Base-by-base conservation (phyloP, 2,113 vertebrate species). In the Dipodomys spectabilis region DNA sequence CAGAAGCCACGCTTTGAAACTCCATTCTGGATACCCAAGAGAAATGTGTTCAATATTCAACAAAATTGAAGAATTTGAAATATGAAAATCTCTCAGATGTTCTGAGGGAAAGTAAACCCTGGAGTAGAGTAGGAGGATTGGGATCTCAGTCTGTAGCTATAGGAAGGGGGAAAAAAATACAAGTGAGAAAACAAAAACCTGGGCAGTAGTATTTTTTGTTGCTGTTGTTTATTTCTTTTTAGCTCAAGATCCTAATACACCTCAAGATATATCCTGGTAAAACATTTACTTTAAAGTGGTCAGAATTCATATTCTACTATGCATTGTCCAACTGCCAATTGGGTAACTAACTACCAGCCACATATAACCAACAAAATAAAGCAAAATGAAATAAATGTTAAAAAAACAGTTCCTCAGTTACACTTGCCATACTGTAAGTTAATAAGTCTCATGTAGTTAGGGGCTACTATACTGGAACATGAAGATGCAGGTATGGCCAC, bases 71-170 rank as follows among this genome's bases (percentile, higher is more conserved):
- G 65, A 93, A 85, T 90, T 20, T 91, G 83, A 88, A 96, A 94
- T 95, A 53, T 57, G 73, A 91, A 94, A 96, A 86, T 86, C 64
- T 91, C 94, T 96, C 77, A 88, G 86, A 93, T 95, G 73, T 91
- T 94, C 77, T 79, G 23, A 87, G 49, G 84, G 83, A 91, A 67
- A 94, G 68, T 89, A 96, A 94, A 90, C 87, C 93, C 86, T 79
- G 44, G 64, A 30, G 77, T 67, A 77, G 73, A 95, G 68, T 87
- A 80, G 82, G 79, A 94, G 71, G 86, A 86, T 91, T 95, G 94
- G 73, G 68, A 88, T 82, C 84, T 93, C 86, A 95, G 69, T 83
- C 78, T 94, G 74, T 1, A 95, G 57, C 79, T 90, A 64, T 30
- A 60, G 8, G 45, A 57, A 13, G 3, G 53, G 53, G 95, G 75